phyloP scores from a whole-genome alignment of 2,113 vertebrate species.

The Pseudorectes ferrugineus region DNA sequence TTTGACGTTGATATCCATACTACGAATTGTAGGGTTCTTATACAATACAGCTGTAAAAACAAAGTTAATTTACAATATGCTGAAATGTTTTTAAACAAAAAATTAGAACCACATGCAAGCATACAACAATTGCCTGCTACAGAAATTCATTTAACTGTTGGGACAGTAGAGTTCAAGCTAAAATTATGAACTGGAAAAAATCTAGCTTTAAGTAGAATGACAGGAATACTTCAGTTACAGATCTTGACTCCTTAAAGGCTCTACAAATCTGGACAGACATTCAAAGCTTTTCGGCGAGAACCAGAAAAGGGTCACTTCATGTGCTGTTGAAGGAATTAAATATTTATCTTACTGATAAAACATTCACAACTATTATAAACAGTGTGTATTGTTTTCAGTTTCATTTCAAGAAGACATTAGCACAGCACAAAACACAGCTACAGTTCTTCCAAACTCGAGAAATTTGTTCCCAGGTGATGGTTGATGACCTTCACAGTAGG shows the following conservation, averaged over 20 bases:
- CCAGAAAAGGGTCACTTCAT: neutral
- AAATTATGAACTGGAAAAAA: neutral
- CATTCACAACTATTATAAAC: neutral
- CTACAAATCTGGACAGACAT: neutral
- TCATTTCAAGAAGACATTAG: neutral
- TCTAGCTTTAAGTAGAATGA: neutral
- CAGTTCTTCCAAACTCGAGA: neutral
- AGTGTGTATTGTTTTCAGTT: neutral
- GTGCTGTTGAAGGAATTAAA: neutral
- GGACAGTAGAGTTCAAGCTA: rapidly evolving
- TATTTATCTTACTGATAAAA: neutral
- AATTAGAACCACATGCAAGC: neutral
- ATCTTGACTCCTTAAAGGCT: neutral
- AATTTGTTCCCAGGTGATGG: neutral
- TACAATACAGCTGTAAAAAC: neutral
- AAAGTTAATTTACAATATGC: neutral
- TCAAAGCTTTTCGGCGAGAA: neutral
- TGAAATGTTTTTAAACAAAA: neutral
- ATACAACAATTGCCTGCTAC: neutral
- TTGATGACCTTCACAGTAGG: neutral
- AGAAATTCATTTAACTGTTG: neutral
- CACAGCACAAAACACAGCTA: neutral
- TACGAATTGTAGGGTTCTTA: neutral
- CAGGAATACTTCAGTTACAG: neutral
- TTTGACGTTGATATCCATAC: neutral